These are phyloP conservation scores for Scaptomyza graminum DNA, from an alignment of 1,140 invertebrate genomes.

Conservation along the genomic window DNA sequence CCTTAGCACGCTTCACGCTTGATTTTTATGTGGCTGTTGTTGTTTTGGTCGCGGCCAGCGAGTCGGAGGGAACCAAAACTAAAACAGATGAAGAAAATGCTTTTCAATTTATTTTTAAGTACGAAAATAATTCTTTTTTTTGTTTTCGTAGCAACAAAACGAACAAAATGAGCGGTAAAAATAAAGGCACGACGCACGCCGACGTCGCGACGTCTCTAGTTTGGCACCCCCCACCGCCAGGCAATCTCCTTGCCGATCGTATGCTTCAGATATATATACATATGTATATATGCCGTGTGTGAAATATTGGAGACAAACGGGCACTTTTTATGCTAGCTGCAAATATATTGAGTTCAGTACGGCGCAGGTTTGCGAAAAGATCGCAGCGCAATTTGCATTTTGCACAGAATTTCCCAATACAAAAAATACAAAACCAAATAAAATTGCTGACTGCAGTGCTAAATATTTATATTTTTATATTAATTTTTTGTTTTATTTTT, in stretches of 20 bases:
- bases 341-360: conserved; percentile 76
- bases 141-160: conserved; percentile 28
- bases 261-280: conserved; percentile 27
- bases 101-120: conserved; percentile 83
- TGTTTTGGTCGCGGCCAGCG: conserved; percentile 39
- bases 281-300: conserved; percentile 52
- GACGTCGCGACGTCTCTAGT: conserved; percentile 18
- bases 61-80: not conserved
- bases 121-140: conserved; percentile 82
- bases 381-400: conserved; percentile 54
- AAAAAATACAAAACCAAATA: not conserved
- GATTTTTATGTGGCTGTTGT: conserved; percentile 76
- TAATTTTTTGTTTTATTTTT: not conserved
- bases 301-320: conserved; percentile 83
- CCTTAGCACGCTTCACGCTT: conserved; percentile 67
- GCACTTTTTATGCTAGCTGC: conserved; percentile 76
- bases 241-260: conserved; percentile 11
- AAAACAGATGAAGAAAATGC: conserved; percentile 76
- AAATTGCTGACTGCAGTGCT: conserved; percentile 34
- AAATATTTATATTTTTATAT: too few relatives aligned
- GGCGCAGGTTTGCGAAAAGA: conserved; percentile 77
- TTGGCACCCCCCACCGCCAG: not conserved
- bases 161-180: conserved; percentile 38
- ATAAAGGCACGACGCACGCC: conserved; percentile 51
- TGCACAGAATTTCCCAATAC: not conserved